Evolutionary conservation across 2,113 vertebrate species (phyloP).

Genomic region (Podarcis muralis): DNA sequence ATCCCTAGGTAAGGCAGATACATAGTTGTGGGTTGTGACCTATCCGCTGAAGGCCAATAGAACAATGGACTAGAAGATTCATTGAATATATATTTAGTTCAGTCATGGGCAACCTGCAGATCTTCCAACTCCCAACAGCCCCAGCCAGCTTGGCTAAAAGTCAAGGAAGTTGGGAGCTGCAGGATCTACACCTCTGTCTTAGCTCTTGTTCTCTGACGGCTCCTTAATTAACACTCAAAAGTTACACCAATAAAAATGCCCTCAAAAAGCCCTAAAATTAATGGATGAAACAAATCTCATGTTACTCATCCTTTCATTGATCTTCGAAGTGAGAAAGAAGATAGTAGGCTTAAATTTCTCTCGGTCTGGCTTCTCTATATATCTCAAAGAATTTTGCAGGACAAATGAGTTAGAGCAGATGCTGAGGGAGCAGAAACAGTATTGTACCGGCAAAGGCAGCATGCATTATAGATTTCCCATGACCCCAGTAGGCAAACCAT

Average conservation of each 20-base stretch:
- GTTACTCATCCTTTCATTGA: background rate
- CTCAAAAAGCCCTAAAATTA: background rate
- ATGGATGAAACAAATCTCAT: background rate
- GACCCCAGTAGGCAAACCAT: background rate
- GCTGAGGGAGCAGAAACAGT: constrained; percentile 8
- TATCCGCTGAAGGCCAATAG: background rate
- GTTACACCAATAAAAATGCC: background rate
- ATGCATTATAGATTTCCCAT: background rate
- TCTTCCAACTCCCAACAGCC: too few relatives aligned
- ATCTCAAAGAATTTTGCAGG: constrained; percentile 2
- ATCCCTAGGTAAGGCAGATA: background rate
- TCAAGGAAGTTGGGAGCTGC: too few relatives aligned
- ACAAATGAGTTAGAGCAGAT: background rate
- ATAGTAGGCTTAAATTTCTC: background rate
- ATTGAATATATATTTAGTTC: too few relatives aligned
- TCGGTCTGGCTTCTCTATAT: background rate
- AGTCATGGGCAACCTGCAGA: too few relatives aligned
- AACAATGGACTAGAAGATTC: background rate
- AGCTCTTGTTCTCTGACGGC: background rate
- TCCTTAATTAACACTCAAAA: background rate
- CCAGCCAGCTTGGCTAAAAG: too few relatives aligned
- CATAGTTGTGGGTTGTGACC: background rate
- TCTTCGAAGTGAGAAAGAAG: background rate
- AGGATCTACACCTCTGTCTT: background rate
- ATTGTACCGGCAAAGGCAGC: background rate